phyloP scores from a whole-genome alignment of 1,140 invertebrate species.

The Sipha flava region DNA sequence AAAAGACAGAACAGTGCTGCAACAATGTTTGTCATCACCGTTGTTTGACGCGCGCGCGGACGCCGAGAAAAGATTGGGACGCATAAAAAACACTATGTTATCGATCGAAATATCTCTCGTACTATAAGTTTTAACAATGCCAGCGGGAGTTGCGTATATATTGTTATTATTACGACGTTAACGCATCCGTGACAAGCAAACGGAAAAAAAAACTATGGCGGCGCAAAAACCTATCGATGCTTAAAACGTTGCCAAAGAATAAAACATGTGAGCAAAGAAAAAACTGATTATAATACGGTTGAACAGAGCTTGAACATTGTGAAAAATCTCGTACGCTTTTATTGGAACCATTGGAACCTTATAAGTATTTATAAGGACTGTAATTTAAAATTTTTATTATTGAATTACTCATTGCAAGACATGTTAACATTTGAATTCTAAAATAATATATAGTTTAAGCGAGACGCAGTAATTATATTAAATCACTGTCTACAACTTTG shows the following conservation, averaged over 20 bases:
- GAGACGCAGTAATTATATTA: too few species aligned
- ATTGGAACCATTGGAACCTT: too few species aligned
- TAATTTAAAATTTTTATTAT: too few species aligned
- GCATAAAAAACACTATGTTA: not conserved
- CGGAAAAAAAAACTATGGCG: not conserved
- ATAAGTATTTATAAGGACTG: too few species aligned
- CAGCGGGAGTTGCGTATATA: not conserved
- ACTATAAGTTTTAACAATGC: not conserved
- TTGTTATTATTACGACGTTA: constrained; percentile 22
- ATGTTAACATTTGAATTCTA: too few species aligned
- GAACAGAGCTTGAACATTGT: not conserved
- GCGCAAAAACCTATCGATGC: not conserved
- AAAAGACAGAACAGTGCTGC: not conserved
- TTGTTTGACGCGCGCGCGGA: not conserved
- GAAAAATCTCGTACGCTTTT: not conserved
- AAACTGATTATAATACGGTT: not conserved
- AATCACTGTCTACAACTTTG: too few species aligned
- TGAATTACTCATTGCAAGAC: too few species aligned
- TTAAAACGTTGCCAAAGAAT: not conserved
- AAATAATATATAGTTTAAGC: too few species aligned
- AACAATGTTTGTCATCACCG: not conserved
- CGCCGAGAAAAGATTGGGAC: not conserved
- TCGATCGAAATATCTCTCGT: constrained; percentile 2
- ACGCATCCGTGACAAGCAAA: constrained; percentile 23
- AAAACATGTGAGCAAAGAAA: not conserved